Evolutionary conservation across 2,113 vertebrate species (phyloP).

Genomic region (Atractosteus spatula): DNA sequence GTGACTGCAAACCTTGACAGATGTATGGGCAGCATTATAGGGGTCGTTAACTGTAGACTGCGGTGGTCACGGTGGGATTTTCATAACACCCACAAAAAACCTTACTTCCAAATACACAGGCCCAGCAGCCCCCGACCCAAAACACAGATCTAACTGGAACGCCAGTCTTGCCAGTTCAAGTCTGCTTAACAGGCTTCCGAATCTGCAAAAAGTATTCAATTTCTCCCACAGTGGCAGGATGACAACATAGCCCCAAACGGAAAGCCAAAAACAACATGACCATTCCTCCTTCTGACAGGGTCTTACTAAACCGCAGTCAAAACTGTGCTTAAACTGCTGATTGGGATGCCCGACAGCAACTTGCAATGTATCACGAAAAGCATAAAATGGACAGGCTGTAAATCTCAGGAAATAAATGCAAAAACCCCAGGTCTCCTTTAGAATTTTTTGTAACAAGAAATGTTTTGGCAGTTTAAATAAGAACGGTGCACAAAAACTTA

Average conservation of each 20-base stretch:
- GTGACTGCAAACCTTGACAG: neutral
- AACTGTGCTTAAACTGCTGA: neutral
- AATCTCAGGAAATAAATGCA: no score
- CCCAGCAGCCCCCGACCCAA: neutral
- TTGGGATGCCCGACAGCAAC: neutral
- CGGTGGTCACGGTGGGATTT: neutral
- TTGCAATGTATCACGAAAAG: no score
- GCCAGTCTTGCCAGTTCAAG: neutral
- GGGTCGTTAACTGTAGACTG: neutral
- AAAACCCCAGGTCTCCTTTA: no score
- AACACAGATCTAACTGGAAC: conserved; percentile 23
- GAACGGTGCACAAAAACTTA: no score
- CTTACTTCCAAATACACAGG: neutral
- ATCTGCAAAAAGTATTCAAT: no score
- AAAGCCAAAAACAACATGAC: neutral
- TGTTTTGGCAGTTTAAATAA: no score
- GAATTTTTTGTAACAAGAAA: no score
- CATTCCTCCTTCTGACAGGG: neutral
- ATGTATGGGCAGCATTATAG: neutral
- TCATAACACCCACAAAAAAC: conserved; percentile 2
- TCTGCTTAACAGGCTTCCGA: no score
- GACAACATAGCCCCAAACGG: neutral
- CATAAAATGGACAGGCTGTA: no score
- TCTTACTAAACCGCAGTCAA: conserved; percentile 5
- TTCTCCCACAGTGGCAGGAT: no score